These are phyloP conservation scores for Cataglyphis albicans DNA, from an alignment of 2,888 invertebrate genomes.

Conservation along the genomic window DNA sequence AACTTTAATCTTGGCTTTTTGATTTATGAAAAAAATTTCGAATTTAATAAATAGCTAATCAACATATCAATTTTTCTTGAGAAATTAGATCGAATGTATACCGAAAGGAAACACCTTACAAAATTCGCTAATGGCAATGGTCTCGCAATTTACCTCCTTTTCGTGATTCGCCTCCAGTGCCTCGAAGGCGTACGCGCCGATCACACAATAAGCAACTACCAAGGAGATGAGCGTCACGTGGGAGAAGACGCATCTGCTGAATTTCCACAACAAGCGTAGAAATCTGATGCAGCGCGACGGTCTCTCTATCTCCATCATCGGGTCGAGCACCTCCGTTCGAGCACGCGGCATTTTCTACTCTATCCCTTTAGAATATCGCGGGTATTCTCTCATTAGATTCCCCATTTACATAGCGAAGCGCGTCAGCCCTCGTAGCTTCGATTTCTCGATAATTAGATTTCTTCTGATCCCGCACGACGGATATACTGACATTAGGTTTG, in stretches of 20 bases:
- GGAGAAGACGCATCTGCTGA: constrained; percentile 91
- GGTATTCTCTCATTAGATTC: constrained; percentile 31
- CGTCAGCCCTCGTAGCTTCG: not conserved
- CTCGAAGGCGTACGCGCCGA: constrained; percentile 95
- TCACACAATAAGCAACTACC: constrained; percentile 95
- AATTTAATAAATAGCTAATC: not conserved
- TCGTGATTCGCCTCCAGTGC: constrained; percentile 92
- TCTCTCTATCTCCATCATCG: constrained; percentile 73
- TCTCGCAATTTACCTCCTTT: constrained; percentile 87
- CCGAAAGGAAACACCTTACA: not conserved
- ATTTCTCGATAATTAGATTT: constrained; percentile 33
- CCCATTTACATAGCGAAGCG: constrained; percentile 39
- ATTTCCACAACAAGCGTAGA: constrained; percentile 81
- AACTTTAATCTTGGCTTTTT: not conserved
- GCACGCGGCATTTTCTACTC: constrained; percentile 64
- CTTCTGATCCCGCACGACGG: not conserved
- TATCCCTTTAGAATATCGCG: constrained; percentile 7
- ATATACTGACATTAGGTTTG: constrained; percentile 1
- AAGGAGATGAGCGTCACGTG: constrained; percentile 95
- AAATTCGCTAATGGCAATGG: not conserved
- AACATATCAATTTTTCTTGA: not conserved
- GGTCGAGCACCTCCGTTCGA: constrained; percentile 68
- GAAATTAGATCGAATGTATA: not conserved
- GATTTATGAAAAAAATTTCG: not conserved
- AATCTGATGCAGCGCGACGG: constrained; percentile 80